phyloP scores from a whole-genome alignment of 2,888 invertebrate species.

The Eremobia ochroleuca region DNA sequence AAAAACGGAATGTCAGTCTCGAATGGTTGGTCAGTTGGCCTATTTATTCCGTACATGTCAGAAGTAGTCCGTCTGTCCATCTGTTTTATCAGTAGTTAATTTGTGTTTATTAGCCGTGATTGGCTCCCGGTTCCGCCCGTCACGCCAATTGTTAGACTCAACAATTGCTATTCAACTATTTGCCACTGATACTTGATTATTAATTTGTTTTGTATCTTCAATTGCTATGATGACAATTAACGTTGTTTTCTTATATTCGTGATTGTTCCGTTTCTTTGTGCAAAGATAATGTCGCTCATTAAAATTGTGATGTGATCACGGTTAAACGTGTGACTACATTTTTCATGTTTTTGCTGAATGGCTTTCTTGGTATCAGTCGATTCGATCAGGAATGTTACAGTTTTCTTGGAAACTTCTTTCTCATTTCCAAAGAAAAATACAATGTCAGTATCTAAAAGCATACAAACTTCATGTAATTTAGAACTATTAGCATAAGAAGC shows the following conservation, averaged over 20 bases:
- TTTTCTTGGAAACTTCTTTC: not conserved
- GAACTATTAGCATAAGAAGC: not conserved
- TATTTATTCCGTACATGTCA: slow-evolving; percentile 57
- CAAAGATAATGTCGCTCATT: slow-evolving; percentile 43
- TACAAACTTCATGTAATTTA: not conserved
- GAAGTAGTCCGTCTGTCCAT: slow-evolving; percentile 75
- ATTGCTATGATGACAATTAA: slow-evolving; percentile 56
- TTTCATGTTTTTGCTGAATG: slow-evolving; percentile 27
- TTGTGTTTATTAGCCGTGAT: slow-evolving; percentile 88
- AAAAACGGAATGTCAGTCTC: slow-evolving; percentile 46
- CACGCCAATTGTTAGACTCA: slow-evolving; percentile 75
- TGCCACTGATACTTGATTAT: slow-evolving; percentile 69
- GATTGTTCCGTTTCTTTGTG: slow-evolving; percentile 60
- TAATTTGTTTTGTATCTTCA: slow-evolving; percentile 64
- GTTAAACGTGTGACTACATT: slow-evolving; percentile 34
- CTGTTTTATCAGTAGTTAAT: slow-evolving; percentile 81
- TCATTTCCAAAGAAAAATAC: not conserved
- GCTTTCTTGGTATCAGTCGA: slow-evolving; percentile 21
- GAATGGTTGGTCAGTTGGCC: slow-evolving; percentile 62
- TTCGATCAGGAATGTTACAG: slow-evolving; percentile 11
- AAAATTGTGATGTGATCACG: slow-evolving; percentile 40
- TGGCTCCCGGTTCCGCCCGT: slow-evolving; percentile 83
- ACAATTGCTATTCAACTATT: slow-evolving; percentile 80
- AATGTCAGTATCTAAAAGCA: not conserved
- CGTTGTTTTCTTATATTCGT: slow-evolving; percentile 53